A percentile compares a stretch with the other conserved stretches of the same genome.
phyloP scores from a whole-genome alignment of 2,888 invertebrate species.

The Stenodema calcarata region DNA sequence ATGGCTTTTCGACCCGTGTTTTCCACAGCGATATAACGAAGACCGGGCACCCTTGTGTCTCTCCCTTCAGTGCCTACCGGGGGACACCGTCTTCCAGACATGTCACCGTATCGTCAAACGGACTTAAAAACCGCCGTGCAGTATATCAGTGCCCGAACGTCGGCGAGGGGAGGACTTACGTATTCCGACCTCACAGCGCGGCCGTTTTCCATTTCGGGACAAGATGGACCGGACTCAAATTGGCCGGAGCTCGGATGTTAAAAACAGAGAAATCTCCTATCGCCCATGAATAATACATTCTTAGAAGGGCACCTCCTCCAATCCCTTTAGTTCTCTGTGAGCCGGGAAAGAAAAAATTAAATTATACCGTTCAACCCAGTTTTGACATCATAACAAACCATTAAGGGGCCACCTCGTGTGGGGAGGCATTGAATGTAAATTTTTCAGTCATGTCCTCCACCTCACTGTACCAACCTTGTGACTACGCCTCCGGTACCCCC shows the following conservation, averaged over 20 bases:
- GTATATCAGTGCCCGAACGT: slow-evolving; percentile 37
- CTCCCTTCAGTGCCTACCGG: background rate
- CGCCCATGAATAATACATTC: slow-evolving; percentile 52
- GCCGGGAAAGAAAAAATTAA: slow-evolving; percentile 51
- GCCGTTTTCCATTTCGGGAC: slow-evolving; percentile 50
- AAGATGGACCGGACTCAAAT: slow-evolving; percentile 50
- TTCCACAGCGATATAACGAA: slow-evolving; percentile 33
- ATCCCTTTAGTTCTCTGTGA: background rate
- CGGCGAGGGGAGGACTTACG: slow-evolving; percentile 27
- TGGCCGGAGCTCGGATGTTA: slow-evolving; percentile 27
- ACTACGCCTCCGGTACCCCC: slow-evolving; percentile 10
- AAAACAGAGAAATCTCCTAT: slow-evolving; percentile 43
- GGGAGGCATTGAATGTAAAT: slow-evolving; percentile 53
- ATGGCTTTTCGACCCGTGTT: slow-evolving; percentile 26
- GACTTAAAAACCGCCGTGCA: slow-evolving; percentile 39
- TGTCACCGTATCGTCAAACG: slow-evolving; percentile 46
- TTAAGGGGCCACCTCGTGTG: slow-evolving; percentile 39
- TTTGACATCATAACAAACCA: slow-evolving; percentile 56
- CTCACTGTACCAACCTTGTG: background rate
- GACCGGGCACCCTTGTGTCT: background rate
- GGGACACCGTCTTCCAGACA: slow-evolving; percentile 7
- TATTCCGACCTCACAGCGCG: slow-evolving; percentile 52
- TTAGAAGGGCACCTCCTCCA: slow-evolving; percentile 11
- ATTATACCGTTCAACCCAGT: slow-evolving; percentile 54
- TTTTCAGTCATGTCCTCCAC: slow-evolving; percentile 26